These are phyloP conservation scores for Platyrinchus mystaceus DNA, from an alignment of 2,797 vertebrate genomes.

Conservation along the genomic window DNA sequence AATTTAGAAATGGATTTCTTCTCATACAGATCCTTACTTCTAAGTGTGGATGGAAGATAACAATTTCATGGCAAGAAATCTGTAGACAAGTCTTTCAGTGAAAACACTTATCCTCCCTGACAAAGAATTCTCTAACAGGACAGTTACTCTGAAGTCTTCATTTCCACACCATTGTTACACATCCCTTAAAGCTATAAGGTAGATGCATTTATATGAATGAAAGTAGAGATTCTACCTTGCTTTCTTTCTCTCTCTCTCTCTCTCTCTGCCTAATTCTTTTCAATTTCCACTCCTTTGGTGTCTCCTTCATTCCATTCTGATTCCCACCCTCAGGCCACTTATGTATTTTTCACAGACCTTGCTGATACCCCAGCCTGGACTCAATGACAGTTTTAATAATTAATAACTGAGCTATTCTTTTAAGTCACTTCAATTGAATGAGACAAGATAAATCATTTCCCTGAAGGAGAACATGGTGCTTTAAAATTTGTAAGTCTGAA, in stretches of 20 bases:
- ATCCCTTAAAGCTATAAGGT: neutral
- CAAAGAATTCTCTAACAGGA: neutral
- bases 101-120: neutral
- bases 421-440: neutral
- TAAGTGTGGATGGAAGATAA: neutral
- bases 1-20: neutral
- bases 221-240: neutral
- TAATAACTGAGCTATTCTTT: neutral
- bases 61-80: neutral
- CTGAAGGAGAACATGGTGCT: neutral
- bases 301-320: neutral
- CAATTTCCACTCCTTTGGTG: rapidly evolving
- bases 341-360: neutral
- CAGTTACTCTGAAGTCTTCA: neutral
- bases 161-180: neutral
- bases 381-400: neutral
- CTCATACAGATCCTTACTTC: neutral
- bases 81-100: neutral
- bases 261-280: neutral
- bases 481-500: neutral
- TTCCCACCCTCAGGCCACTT: neutral
- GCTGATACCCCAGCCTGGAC: neutral
- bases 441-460: neutral
- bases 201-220: neutral
- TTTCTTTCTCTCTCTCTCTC: neutral